phyloP scores from a whole-genome alignment of 2,113 vertebrate species.

The Oxyura jamaicensis region DNA sequence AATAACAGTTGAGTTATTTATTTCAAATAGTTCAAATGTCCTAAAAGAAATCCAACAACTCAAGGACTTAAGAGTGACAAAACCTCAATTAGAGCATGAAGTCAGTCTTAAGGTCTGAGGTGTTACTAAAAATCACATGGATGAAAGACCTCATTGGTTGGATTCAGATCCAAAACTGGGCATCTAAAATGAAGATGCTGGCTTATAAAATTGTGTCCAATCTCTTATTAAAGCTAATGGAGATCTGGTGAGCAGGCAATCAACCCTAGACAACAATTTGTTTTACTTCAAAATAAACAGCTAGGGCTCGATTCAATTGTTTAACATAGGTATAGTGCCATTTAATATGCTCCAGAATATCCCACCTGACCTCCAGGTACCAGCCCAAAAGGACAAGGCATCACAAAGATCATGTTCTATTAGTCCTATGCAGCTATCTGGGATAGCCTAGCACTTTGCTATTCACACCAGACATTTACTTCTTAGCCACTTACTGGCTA shows the following conservation, averaged over 20 bases:
- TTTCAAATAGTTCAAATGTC: neutral
- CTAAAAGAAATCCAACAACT: neutral
- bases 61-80: neutral
- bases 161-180: neutral
- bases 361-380: neutral
- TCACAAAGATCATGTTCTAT: neutral
- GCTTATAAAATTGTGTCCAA: accelerated
- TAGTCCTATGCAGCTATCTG: neutral
- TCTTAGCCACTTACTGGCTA: neutral
- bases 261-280: accelerated
- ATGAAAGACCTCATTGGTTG: neutral
- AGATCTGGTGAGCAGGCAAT: neutral
- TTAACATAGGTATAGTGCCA: neutral
- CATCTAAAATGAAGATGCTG: neutral
- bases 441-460: neutral
- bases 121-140: neutral
- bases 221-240: neutral
- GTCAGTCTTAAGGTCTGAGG: neutral
- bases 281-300: neutral
- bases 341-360: neutral
- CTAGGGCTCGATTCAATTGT: neutral
- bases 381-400: neutral
- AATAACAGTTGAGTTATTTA: neutral
- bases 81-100: neutral
- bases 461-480: neutral